Conservation (phyloP, 92 coral and sea anemone genomes). For the Porites rus region DNA sequence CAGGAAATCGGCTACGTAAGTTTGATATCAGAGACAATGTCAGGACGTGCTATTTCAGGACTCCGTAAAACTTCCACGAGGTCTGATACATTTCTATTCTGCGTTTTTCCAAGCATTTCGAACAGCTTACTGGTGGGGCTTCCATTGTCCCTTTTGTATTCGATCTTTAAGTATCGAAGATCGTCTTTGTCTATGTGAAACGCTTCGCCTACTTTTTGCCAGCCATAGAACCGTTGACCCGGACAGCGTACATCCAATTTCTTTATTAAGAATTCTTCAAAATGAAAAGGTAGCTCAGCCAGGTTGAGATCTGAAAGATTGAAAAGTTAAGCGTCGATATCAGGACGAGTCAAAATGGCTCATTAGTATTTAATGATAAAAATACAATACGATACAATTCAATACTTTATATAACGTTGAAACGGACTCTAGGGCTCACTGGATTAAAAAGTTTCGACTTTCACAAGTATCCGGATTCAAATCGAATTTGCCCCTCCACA, state of each 20-base stretch:
- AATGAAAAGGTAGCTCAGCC: constrained; percentile 5
- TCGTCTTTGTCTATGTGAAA: constrained; percentile 5
- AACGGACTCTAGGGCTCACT: no score
- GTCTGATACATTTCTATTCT: constrained; percentile 1
- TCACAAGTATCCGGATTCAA: no score
- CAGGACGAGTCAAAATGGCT: no score
- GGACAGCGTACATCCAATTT: constrained; percentile 5
- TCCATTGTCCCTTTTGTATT: constrained; percentile 39
- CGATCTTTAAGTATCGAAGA: constrained; percentile 8
- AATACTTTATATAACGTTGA: no score
- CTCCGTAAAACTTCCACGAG: constrained; percentile 14
- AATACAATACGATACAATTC: no score
- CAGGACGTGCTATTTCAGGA: not conserved
- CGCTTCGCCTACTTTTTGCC: constrained; percentile 33
- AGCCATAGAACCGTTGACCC: constrained; percentile 10
- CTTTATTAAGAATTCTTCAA: constrained; percentile 2
- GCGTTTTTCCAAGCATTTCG: not conserved
- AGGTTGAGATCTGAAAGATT: constrained; percentile 1
- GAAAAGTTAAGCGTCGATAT: not conserved
- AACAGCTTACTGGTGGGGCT: constrained; percentile 33
- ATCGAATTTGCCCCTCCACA: no score
- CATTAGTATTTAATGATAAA: no score
- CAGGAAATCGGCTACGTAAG: not conserved
- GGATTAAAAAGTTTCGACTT: no score
- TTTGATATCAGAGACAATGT: not conserved